Conservation (phyloP, 2,113 vertebrate genomes). For the Empidonax traillii region DNA sequence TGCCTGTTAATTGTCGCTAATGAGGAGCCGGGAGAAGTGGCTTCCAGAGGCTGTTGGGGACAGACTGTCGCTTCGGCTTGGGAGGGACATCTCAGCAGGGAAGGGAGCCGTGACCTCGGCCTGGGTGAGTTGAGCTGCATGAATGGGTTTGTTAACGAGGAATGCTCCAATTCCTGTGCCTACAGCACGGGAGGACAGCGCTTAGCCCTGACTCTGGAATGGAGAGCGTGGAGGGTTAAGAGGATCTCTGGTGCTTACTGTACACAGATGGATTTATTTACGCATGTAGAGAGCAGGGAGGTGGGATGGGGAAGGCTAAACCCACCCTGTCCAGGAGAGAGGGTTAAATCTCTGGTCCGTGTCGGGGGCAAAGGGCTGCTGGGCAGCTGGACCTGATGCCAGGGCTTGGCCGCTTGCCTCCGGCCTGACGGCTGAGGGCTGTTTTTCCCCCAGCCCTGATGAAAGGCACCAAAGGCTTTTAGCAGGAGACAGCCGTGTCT, state of each 20-base stretch:
- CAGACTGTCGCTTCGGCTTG: constrained; percentile 22
- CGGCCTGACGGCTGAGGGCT: neutral
- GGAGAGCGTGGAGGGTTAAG: neutral
- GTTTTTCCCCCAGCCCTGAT: neutral
- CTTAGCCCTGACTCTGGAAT: neutral
- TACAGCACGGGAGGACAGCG: neutral
- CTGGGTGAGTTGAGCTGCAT: neutral
- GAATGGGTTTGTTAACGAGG: neutral
- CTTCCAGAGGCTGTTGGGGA: constrained; percentile 35
- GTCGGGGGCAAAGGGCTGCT: neutral
- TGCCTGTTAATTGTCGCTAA: constrained; percentile 71
- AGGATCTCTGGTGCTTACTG: constrained; percentile 31
- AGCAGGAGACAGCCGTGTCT: neutral
- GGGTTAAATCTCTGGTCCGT: neutral
- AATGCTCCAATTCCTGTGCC: neutral
- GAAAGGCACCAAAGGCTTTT: constrained; percentile 13
- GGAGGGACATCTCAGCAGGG: neutral
- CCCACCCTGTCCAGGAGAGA: neutral
- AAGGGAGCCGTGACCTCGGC: neutral
- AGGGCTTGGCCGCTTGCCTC: neutral
- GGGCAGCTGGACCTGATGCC: neutral
- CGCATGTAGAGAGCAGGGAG: neutral
- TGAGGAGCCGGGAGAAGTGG: constrained; percentile 41
- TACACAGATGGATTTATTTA: constrained; percentile 32
- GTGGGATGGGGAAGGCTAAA: neutral